phyloP scores from a whole-genome alignment of 2,797 vertebrate species.

The Podarcis siculus region DNA sequence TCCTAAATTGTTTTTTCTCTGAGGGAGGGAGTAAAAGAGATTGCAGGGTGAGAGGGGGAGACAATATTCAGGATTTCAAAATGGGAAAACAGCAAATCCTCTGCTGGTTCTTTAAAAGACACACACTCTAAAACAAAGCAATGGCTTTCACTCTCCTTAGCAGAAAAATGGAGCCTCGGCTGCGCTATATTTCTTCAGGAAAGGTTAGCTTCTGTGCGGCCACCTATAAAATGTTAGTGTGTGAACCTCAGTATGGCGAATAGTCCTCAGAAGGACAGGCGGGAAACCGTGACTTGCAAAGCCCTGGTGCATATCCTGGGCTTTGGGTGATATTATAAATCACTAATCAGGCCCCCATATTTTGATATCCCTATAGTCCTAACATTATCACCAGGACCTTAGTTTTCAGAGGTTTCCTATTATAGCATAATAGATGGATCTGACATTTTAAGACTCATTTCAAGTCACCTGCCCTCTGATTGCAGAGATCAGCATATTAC shows the following conservation, averaged over 20 bases:
- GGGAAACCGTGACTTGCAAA: not conserved
- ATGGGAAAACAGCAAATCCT: too few species aligned
- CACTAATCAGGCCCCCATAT: not conserved
- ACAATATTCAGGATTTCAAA: not conserved
- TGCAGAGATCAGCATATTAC: not conserved
- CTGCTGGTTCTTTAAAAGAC: not conserved
- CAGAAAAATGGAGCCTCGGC: constrained; percentile 10
- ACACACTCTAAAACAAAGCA: not conserved
- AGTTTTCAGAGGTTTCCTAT: constrained; percentile 26
- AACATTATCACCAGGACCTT: constrained; percentile 14
- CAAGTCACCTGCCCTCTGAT: not conserved
- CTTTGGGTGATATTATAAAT: constrained; percentile 32
- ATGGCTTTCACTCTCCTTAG: not conserved
- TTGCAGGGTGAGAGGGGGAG: not conserved
- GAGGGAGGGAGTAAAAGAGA: not conserved
- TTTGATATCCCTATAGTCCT: constrained; percentile 15
- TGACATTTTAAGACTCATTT: constrained; percentile 20
- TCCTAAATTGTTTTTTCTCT: not conserved
- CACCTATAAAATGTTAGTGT: not conserved
- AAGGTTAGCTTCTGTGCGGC: constrained; percentile 10
- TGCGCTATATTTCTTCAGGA: constrained; percentile 27
- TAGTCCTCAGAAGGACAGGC: not conserved
- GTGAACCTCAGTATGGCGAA: constrained; percentile 3
- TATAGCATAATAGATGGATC: constrained; percentile 16
- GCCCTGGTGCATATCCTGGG: not conserved